These are phyloP conservation scores for Volucella bombylans DNA, from an alignment of 2,888 invertebrate genomes.

Conservation along the genomic window DNA sequence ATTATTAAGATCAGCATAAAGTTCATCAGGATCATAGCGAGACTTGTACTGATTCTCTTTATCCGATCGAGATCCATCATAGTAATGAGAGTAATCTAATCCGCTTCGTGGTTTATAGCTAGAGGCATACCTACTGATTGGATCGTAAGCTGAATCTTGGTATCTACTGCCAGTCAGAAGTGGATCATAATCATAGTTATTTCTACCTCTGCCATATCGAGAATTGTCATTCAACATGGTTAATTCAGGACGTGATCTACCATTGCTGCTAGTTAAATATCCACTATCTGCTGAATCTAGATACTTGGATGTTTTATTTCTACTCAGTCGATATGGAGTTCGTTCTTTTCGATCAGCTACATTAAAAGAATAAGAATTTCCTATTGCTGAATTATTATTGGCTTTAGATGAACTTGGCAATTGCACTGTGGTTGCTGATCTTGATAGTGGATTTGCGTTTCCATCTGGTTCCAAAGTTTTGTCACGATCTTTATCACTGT, in stretches of 20 bases:
- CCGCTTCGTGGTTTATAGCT: conserved; percentile 76
- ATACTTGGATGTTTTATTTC: conserved; percentile 79
- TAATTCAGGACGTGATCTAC: conserved; percentile 74
- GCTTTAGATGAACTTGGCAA: conserved; percentile 87
- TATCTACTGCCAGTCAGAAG: conserved; percentile 75
- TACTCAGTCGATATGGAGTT: conserved; percentile 80
- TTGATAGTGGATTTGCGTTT: conserved; percentile 83
- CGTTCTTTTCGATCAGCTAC: conserved; percentile 83
- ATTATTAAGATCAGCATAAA: conserved; percentile 76
- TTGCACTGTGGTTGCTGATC: conserved; percentile 89
- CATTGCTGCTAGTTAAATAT: conserved; percentile 78
- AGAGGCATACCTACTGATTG: conserved; percentile 74
- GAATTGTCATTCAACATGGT: conserved; percentile 79
- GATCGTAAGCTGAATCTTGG: conserved; percentile 80
- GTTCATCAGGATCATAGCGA: conserved; percentile 77
- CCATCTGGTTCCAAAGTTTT: conserved; percentile 87
- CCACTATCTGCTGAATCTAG: conserved; percentile 80
- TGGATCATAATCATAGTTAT: conserved; percentile 75
- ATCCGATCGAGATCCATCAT: conserved; percentile 77
- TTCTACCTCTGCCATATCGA: conserved; percentile 74
- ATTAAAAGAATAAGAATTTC: conserved; percentile 83
- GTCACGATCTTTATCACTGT: conserved; percentile 84
- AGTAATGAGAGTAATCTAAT: conserved; percentile 75
- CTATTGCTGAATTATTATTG: conserved; percentile 83
- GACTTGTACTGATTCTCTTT: conserved; percentile 77